These are phyloP conservation scores for Diarsia rubi DNA, from an alignment of 2,888 invertebrate genomes.

Conservation along the genomic window DNA sequence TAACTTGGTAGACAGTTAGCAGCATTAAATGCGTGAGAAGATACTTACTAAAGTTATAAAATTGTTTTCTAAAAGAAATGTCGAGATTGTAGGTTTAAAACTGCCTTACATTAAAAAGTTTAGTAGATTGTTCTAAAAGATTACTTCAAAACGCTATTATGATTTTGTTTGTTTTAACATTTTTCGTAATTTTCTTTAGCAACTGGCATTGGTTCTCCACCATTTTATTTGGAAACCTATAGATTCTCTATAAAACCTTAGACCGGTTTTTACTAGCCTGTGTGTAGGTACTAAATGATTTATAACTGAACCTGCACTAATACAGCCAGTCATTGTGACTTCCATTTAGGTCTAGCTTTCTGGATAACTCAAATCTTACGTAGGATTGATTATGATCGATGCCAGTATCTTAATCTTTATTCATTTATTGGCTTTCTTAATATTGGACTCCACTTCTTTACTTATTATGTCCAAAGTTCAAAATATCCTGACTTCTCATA, in stretches of 20 bases:
- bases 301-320: neutral
- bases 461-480: neutral
- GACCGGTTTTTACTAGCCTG: too few species aligned
- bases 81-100: conserved; percentile 3
- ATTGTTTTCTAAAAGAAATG: conserved; percentile 9
- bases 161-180: neutral
- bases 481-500: neutral
- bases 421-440: neutral
- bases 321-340: neutral
- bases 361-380: neutral
- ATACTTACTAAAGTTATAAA: neutral
- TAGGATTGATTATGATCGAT: neutral
- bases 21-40: conserved; percentile 10
- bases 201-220: neutral
- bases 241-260: too few species aligned
- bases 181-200: neutral
- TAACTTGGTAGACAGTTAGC: neutral
- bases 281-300: neutral
- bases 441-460: neutral
- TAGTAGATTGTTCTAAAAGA: neutral
- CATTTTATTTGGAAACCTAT: neutral
- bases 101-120: conserved; percentile 3
- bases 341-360: neutral
- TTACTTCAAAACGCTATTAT: neutral
- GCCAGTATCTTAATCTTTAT: neutral